Percentiles rank a stretch among this genome's conserved stretches.
Evolutionary conservation across 2,888 invertebrate species (phyloP).

Genomic region (Chalcis sispes): DNA sequence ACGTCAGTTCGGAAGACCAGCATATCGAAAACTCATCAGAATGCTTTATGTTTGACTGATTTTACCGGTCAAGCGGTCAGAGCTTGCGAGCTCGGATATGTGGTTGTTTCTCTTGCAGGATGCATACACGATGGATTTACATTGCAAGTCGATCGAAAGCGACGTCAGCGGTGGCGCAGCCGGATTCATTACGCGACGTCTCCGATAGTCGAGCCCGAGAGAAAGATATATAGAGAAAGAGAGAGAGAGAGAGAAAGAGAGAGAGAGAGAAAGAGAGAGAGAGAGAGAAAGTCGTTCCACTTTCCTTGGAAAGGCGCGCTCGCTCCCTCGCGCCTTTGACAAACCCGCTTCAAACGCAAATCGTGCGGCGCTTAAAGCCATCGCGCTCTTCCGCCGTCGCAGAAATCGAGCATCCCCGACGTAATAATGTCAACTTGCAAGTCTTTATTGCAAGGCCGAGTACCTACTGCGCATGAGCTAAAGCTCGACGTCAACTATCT

Average conservation of each 20-base stretch:
- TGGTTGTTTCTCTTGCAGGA: background rate
- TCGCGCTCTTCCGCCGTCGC: background rate
- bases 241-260: background rate
- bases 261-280: background rate
- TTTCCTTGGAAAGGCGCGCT: slow-evolving; percentile 19
- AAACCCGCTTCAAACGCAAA: slow-evolving; percentile 25
- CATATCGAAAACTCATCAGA: too few relatives aligned
- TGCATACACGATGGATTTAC: background rate
- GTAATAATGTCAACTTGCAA: slow-evolving; percentile 30
- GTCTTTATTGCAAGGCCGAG: slow-evolving; percentile 8
- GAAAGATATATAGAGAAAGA: background rate
- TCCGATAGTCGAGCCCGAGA: background rate
- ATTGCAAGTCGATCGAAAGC: slow-evolving; percentile 12
- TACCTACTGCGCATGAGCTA: too few relatives aligned
- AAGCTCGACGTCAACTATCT: too few relatives aligned
- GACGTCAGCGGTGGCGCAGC: background rate
- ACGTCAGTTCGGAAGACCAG: too few relatives aligned
- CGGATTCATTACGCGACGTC: slow-evolving; percentile 25
- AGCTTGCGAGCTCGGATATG: background rate
- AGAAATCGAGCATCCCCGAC: slow-evolving; percentile 29
- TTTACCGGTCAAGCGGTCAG: slow-evolving; percentile 5
- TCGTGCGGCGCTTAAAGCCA: slow-evolving; percentile 23
- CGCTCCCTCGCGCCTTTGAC: slow-evolving; percentile 18
- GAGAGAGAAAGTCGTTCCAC: slow-evolving; percentile 14
- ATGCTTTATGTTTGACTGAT: background rate